Conservation (phyloP, 1,140 invertebrate species). For the Coenobita brevimanus region DNA sequence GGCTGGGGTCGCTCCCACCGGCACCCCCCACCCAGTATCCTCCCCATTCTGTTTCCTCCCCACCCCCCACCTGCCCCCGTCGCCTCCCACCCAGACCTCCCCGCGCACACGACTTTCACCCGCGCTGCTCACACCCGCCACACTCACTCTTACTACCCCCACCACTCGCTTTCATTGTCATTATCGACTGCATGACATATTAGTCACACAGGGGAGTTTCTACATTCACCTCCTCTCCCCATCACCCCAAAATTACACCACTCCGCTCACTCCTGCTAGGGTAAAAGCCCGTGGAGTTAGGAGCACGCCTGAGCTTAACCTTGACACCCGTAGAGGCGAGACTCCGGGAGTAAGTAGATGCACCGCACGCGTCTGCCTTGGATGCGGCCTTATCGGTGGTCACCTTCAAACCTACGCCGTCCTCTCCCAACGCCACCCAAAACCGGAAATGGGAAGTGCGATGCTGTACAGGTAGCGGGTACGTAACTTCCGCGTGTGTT, state of each 20-base stretch:
- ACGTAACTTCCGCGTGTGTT: constrained; percentile 44
- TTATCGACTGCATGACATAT: constrained; percentile 56
- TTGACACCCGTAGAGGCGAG: constrained; percentile 49
- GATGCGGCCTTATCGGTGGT: constrained; percentile 57
- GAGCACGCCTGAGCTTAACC: constrained; percentile 3
- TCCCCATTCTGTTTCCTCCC: neutral
- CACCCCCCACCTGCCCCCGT: neutral
- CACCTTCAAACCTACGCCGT: constrained; percentile 61
- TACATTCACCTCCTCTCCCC: neutral
- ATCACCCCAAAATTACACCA: neutral
- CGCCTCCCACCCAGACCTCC: constrained; percentile 36
- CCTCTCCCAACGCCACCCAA: constrained; percentile 27
- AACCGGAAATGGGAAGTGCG: constrained; percentile 61
- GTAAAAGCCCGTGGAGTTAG: neutral
- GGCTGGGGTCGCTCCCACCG: constrained; percentile 8
- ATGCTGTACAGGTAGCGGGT: constrained; percentile 41
- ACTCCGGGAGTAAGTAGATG: constrained; percentile 22
- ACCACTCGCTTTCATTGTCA: constrained; percentile 59
- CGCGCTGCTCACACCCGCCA: constrained; percentile 29
- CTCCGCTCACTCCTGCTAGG: neutral
- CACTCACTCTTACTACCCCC: constrained; percentile 57
- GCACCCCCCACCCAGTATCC: neutral
- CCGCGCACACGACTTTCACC: constrained; percentile 59
- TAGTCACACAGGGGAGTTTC: constrained; percentile 21
- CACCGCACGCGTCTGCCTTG: constrained; percentile 59